These are phyloP conservation scores for Tachysurus fulvidraco DNA, from an alignment of 2,113 vertebrate genomes.

Conservation along the genomic window DNA sequence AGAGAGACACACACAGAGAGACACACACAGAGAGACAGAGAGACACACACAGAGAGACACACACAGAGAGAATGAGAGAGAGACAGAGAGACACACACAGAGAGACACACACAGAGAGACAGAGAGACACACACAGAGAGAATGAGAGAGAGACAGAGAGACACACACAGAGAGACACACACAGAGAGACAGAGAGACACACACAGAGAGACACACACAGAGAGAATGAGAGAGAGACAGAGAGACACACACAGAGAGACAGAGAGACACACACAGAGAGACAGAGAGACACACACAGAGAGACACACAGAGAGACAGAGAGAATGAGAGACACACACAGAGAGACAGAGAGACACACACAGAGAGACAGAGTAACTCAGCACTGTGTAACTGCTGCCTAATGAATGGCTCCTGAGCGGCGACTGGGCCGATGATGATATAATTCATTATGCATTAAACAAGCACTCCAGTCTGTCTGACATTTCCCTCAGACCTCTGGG, in stretches of 20 bases:
- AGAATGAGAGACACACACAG: neutral
- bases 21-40: neutral
- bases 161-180: too few relatives aligned
- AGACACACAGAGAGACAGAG: too few relatives aligned
- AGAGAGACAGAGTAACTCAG: conserved; percentile 46
- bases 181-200: neutral
- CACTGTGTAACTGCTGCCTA: conserved; percentile 73
- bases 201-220: neutral
- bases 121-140: too few relatives aligned
- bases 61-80: neutral
- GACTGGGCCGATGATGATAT: conserved; percentile 87
- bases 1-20: neutral
- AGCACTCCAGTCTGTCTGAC: conserved; percentile 90
- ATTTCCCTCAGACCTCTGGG: conserved; percentile 93
- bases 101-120: neutral
- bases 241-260: neutral
- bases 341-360: neutral
- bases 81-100: neutral
- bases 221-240: neutral
- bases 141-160: too few relatives aligned
- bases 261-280: neutral
- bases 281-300: neutral
- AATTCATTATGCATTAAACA: conserved; percentile 99
- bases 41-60: neutral
- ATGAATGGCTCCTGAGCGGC: conserved; percentile 91